Evolutionary conservation across 2,797 vertebrate genomes (phyloP).

Genomic region (Graptemys geographica): DNA sequence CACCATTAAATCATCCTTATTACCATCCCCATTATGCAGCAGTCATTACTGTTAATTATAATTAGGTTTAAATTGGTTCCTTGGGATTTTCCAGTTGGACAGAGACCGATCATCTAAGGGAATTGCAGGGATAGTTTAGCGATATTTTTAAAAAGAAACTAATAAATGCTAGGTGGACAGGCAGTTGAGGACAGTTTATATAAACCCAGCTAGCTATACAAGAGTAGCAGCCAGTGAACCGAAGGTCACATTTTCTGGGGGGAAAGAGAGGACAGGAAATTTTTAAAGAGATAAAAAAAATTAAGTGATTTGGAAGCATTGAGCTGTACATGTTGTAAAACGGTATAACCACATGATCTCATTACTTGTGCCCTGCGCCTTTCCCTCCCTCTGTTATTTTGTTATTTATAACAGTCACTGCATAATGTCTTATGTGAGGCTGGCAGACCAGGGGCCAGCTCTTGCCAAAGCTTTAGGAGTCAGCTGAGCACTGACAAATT

Average conservation of each 20-base stretch:
- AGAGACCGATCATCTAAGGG: neutral
- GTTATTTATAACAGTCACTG: neutral
- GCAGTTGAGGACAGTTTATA: neutral
- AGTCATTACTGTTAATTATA: neutral
- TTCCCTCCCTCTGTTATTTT: neutral
- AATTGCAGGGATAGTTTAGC: neutral
- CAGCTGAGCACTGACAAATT: neutral
- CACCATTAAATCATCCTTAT: neutral
- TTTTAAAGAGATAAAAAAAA: neutral
- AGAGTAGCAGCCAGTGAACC: neutral
- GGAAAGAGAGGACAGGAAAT: neutral
- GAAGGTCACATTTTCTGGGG: neutral
- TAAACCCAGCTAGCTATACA: neutral
- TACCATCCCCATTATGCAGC: neutral
- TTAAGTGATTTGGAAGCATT: neutral
- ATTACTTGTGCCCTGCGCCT: neutral
- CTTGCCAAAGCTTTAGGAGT: neutral
- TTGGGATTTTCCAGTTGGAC: neutral
- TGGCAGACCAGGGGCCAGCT: neutral
- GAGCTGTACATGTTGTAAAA: neutral
- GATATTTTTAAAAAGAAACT: neutral
- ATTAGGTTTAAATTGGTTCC: constrained; percentile 3
- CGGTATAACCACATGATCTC: neutral
- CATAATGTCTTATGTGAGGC: neutral
- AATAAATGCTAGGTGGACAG: neutral